phyloP scores from a whole-genome alignment of 2,888 invertebrate genomes.

The Cyclophora punctaria region DNA sequence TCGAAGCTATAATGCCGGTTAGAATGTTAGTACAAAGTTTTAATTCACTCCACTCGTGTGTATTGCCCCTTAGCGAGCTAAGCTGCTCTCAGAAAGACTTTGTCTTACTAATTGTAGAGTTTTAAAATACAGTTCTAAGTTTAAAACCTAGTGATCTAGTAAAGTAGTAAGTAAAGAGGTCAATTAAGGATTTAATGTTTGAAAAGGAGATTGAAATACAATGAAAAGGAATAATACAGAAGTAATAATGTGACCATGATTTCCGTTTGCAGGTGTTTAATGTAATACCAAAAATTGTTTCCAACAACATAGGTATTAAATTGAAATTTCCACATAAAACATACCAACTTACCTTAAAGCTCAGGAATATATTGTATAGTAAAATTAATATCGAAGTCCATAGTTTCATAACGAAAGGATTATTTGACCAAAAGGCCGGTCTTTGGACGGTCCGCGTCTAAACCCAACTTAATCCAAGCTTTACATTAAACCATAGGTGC shows the following conservation, averaged over 20 bases:
- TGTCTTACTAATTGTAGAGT: no score
- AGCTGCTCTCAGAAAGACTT: conserved; percentile 5
- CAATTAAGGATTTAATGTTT: no score
- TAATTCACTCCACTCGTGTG: conserved; percentile 69
- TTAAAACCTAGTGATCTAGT: no score
- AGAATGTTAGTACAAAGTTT: conserved; percentile 76
- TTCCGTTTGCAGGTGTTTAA: no score
- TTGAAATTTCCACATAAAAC: conserved; percentile 3
- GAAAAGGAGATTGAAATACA: no score
- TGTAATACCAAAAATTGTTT: no score
- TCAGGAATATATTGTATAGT: conserved; percentile 7
- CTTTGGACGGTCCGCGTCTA: conserved; percentile 42
- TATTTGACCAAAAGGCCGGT: conserved; percentile 61
- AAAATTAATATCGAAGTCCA: conserved; percentile 35
- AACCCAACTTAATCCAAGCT: conserved; percentile 69
- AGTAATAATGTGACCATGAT: no score
- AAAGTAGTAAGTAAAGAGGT: no score
- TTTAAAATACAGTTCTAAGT: no score
- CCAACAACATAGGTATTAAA: no score
- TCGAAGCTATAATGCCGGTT: neutral
- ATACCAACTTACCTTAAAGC: conserved; percentile 9
- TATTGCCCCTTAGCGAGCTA: conserved; percentile 22
- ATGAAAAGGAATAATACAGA: no score
- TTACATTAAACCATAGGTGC: conserved; percentile 63
- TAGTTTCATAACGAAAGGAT: conserved; percentile 55